Evolutionary conservation across 2,888 invertebrate species (phyloP).

Genomic region (Lysandra bellargus): DNA sequence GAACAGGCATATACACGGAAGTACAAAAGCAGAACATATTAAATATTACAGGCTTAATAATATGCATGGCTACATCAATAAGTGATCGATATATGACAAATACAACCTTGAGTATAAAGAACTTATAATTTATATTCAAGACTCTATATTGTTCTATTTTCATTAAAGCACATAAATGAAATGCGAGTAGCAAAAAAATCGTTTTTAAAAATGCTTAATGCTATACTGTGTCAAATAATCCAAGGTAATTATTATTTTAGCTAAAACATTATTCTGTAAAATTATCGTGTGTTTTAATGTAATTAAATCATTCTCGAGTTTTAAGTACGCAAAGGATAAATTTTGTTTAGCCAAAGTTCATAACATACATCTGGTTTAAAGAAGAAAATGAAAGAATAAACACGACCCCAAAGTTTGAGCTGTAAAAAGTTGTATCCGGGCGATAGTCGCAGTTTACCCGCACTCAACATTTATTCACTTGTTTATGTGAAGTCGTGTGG

Average conservation of each 20-base stretch:
- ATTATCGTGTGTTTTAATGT: background rate
- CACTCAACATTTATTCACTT: slow-evolving; percentile 11
- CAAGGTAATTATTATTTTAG: background rate
- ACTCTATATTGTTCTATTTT: background rate
- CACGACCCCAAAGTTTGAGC: slow-evolving; percentile 36
- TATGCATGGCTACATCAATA: background rate
- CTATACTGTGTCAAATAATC: background rate
- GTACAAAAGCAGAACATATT: background rate
- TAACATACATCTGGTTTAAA: slow-evolving; percentile 34
- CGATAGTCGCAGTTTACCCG: slow-evolving; percentile 23
- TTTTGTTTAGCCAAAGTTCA: slow-evolving; percentile 39
- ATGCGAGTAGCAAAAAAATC: background rate
- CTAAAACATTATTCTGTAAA: background rate
- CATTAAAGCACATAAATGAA: background rate
- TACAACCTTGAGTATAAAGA: background rate
- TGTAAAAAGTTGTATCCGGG: slow-evolving; percentile 37
- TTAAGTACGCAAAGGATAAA: slow-evolving; percentile 34
- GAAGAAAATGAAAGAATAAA: slow-evolving; percentile 38
- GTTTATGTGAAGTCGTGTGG: slow-evolving; percentile 2
- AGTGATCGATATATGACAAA: background rate
- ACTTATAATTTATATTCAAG: background rate
- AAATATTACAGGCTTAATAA: background rate
- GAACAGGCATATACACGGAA: background rate
- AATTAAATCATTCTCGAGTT: slow-evolving; percentile 27
- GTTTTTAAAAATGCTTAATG: too few relatives aligned